Evolutionary conservation across 2,113 vertebrate genomes (phyloP), one percentile per base, ranked within the genome.

Genomic region (Salvelinus sp.): DNA sequence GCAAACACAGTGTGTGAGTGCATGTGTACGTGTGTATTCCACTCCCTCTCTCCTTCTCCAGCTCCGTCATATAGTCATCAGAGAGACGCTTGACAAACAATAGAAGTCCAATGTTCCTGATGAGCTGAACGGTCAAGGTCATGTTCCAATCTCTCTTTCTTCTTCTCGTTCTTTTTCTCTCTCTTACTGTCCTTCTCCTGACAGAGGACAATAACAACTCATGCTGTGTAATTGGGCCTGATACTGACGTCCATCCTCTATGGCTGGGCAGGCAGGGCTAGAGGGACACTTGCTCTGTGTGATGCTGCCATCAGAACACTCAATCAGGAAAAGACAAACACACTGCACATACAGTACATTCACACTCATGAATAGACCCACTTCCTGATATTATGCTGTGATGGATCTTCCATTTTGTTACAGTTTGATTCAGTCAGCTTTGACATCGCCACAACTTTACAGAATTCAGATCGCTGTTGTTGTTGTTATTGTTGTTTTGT

Each of bases 21-120:
- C 38, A 44, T 44, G 38, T 44, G 38, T 10, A 44, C 9, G 38
- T 12, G 38, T 44, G 38, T 44, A 44, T 66, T 14, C 3, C 25
- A 5, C 64, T 50, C 70, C 50, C 73, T 70, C 69, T 60, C 50
- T 54, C 14, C 54, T 70, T 71, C 72, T 63, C 38, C 69, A 74
- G 65, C 71, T 54, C 58, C 68, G 63, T 60, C 38, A 44, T 44
- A 44, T 44, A 44, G 38, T 44, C 38, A 44, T 10, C 9, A 44
- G 38, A 44, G 38, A 44, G 38, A 12, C 2, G 9, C 58, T 50
- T 33, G 14, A 48, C 58, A 18, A 88, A 90, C 79, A 88, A 87
- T 85, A 79, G 82, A 70, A 69, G 38, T 71, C 84, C 65, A 87
- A 70, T 85, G 87, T 79, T 28, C 86, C 74, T 90, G 90, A 92